A percentile compares a stretch with the other conserved stretches of the same genome.
Evolutionary conservation across 2,888 invertebrate genomes (phyloP).

Genomic region (Zygothrica quintamaculata): DNA sequence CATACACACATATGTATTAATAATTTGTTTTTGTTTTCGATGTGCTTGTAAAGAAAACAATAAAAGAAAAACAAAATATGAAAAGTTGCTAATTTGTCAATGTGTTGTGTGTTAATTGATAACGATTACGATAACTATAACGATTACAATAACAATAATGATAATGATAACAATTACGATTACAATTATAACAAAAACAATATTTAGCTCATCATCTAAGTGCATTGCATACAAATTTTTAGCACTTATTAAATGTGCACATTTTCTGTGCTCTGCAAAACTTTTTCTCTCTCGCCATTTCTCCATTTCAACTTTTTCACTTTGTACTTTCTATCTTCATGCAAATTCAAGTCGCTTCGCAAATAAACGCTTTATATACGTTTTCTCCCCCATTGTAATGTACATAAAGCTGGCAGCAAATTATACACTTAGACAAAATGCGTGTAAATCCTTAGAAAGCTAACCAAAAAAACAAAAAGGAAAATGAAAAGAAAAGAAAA

Average conservation of each 20-base stretch:
- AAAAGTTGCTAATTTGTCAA: slow-evolving; percentile 47
- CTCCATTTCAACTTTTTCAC: slow-evolving; percentile 7
- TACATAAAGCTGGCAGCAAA: slow-evolving; percentile 21
- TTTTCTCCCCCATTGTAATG: slow-evolving; percentile 33
- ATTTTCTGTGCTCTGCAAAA: slow-evolving; percentile 58
- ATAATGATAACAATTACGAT: slow-evolving; percentile 27
- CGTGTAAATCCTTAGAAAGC: slow-evolving; percentile 19
- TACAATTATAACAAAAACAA: slow-evolving; percentile 45
- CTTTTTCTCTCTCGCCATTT: slow-evolving; percentile 6
- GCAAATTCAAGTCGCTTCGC: slow-evolving; percentile 27
- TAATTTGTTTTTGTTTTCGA: slow-evolving; percentile 31
- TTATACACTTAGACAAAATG: slow-evolving; percentile 18
- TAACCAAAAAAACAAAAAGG: neutral
- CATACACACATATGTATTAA: slow-evolving; percentile 3
- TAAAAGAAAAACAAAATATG: no score
- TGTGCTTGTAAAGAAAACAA: slow-evolving; percentile 56
- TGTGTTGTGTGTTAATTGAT: slow-evolving; percentile 55
- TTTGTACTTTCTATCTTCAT: slow-evolving; percentile 8
- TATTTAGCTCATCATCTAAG: slow-evolving; percentile 9
- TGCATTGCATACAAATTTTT: slow-evolving; percentile 38
- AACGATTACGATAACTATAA: slow-evolving; percentile 22
- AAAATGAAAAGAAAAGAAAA: slow-evolving; percentile 13
- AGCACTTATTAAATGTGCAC: slow-evolving; percentile 73
- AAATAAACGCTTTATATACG: neutral
- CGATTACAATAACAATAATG: slow-evolving; percentile 28